Conservation (phyloP, 1,140 invertebrate species). For the Nebria ingens region DNA sequence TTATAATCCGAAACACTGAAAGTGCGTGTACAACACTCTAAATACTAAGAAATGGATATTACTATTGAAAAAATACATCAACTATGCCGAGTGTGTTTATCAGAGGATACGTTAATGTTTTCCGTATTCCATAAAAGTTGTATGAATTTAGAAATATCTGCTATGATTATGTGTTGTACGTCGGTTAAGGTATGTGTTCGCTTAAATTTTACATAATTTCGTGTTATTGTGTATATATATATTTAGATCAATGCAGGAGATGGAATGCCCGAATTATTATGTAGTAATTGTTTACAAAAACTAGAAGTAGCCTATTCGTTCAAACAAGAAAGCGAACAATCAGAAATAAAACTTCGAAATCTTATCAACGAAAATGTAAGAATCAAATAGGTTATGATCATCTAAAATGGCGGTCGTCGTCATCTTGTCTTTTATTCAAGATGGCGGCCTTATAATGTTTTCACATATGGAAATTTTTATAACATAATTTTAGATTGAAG, state of each 20-base stretch:
- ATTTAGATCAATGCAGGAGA: constrained; percentile 1
- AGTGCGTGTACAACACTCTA: too few species aligned
- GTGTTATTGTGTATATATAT: background rate
- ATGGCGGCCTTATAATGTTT: too few species aligned
- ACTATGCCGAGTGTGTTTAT: constrained; percentile 2
- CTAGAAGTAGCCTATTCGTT: constrained; percentile 1
- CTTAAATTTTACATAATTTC: background rate
- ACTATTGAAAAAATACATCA: background rate
- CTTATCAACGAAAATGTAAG: background rate
- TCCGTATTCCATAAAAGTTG: background rate
- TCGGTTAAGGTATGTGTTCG: background rate
- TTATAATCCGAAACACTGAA: too few species aligned
- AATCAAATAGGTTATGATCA: too few species aligned
- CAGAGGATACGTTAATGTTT: background rate
- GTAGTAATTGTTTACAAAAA: background rate
- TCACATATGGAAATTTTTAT: background rate
- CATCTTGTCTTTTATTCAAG: too few species aligned
- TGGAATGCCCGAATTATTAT: constrained; percentile 3
- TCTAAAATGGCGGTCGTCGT: too few species aligned
- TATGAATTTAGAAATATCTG: background rate
- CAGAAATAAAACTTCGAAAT: background rate
- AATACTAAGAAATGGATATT: background rate
- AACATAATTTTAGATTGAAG: background rate
- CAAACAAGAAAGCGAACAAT: constrained; percentile 9
- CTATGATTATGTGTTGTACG: constrained; percentile 2